Evolutionary conservation across 1,140 invertebrate genomes (phyloP).

Genomic region (Caenorhabditis latens): DNA sequence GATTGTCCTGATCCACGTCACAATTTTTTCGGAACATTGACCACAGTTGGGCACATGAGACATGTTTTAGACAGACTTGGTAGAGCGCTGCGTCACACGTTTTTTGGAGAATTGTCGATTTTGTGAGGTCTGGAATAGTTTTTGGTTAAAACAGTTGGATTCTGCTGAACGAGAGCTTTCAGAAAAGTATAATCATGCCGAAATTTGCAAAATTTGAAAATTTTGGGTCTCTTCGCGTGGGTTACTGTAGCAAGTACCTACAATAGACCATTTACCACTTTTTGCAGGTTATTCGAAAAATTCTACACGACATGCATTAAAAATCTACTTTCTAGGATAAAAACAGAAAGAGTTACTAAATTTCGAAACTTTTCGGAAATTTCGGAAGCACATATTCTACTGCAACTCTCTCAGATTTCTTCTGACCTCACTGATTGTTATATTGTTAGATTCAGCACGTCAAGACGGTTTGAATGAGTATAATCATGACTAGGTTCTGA

Average conservation of each 20-base stretch:
- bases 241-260: too few relatives aligned
- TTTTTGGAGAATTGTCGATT: constrained; percentile 19
- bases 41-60: constrained; percentile 76
- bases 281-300: too few relatives aligned
- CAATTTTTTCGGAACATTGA: constrained; percentile 72
- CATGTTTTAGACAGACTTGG: constrained; percentile 73
- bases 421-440: background rate
- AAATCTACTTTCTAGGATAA: too few relatives aligned
- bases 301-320: too few relatives aligned
- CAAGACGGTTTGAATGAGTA: background rate
- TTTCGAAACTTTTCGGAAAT: too few relatives aligned
- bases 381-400: background rate
- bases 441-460: background rate
- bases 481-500: background rate
- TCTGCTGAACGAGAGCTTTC: constrained; percentile 4
- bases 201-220: too few relatives aligned
- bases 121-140: constrained; percentile 29
- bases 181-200: background rate
- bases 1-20: constrained; percentile 74
- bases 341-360: too few relatives aligned
- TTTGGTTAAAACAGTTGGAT: background rate
- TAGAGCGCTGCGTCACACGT: constrained; percentile 71
- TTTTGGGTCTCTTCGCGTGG: too few relatives aligned
- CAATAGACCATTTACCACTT: too few relatives aligned
- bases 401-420: background rate